Conservation (phyloP, 2,113 vertebrate genomes). For the Paedocypris sp. region DNA sequence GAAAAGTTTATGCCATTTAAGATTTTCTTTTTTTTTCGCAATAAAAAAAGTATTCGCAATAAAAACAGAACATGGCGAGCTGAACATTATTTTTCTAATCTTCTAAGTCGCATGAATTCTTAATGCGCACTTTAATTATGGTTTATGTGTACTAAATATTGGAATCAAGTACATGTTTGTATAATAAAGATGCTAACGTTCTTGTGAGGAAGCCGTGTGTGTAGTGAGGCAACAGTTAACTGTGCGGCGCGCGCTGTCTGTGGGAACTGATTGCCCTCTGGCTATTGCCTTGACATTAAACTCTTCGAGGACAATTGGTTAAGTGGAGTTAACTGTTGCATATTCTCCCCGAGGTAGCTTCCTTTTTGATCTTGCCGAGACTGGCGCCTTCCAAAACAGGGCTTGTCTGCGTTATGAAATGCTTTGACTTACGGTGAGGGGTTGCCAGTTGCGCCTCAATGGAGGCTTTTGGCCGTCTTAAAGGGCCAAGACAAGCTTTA, state of each 20-base stretch:
- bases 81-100: too few species aligned
- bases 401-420: slow-evolving; percentile 55
- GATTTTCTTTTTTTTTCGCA: too few species aligned
- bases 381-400: slow-evolving; percentile 55
- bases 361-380: slow-evolving; percentile 50
- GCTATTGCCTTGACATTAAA: slow-evolving; percentile 42
- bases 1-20: too few species aligned
- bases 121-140: too few species aligned
- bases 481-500: slow-evolving; percentile 43
- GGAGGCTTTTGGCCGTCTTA: slow-evolving; percentile 37
- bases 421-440: slow-evolving; percentile 48
- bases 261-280: slow-evolving; percentile 37
- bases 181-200: not conserved
- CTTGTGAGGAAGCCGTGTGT: not conserved
- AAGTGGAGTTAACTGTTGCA: slow-evolving; percentile 48
- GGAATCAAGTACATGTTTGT: not conserved
- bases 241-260: slow-evolving; percentile 13
- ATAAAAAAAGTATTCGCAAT: too few species aligned
- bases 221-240: slow-evolving; percentile 32
- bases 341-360: slow-evolving; percentile 48
- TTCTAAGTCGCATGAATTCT: too few species aligned
- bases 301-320: slow-evolving; percentile 47
- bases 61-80: too few species aligned
- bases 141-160: too few species aligned
- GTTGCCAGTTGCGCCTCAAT: slow-evolving; percentile 47